A percentile compares a stretch with the other conserved stretches of the same genome.
phyloP scores from a whole-genome alignment of 2,797 vertebrate genomes.

The Argentina silus region DNA sequence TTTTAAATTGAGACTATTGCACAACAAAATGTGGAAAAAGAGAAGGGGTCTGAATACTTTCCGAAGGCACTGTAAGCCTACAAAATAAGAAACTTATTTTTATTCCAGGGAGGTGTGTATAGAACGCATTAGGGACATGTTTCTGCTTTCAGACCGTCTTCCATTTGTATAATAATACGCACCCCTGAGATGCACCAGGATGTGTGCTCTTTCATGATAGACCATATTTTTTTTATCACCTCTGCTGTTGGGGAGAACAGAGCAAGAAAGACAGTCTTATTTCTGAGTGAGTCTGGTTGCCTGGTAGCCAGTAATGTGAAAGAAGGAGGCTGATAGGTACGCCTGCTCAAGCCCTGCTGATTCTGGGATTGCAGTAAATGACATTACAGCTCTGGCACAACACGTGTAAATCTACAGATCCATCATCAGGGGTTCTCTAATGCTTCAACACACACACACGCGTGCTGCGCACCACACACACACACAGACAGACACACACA shows the following conservation, averaged over 20 bases:
- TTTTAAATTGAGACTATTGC: too few relatives aligned
- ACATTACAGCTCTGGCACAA: constrained; percentile 18
- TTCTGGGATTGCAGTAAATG: constrained; percentile 8
- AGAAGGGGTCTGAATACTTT: too few relatives aligned
- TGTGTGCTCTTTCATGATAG: background rate
- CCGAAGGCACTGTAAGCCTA: too few relatives aligned
- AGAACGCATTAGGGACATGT: background rate
- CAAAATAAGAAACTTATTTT: background rate
- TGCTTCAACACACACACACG: background rate
- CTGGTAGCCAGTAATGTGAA: constrained; percentile 1
- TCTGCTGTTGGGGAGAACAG: constrained; percentile 2
- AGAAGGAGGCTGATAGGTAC: background rate
- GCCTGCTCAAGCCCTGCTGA: background rate
- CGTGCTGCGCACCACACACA: background rate
- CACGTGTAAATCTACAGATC: constrained; percentile 5
- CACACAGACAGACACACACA: background rate
- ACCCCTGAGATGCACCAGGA: background rate
- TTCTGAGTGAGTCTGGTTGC: background rate
- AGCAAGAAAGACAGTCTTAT: background rate
- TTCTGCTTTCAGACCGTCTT: background rate
- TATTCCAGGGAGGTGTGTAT: background rate
- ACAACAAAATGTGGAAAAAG: too few relatives aligned
- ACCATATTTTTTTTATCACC: background rate
- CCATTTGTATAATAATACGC: background rate
- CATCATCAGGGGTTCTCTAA: constrained; percentile 7